Conservation (phyloP, 2,113 vertebrate genomes). For the Rhea americana region DNA sequence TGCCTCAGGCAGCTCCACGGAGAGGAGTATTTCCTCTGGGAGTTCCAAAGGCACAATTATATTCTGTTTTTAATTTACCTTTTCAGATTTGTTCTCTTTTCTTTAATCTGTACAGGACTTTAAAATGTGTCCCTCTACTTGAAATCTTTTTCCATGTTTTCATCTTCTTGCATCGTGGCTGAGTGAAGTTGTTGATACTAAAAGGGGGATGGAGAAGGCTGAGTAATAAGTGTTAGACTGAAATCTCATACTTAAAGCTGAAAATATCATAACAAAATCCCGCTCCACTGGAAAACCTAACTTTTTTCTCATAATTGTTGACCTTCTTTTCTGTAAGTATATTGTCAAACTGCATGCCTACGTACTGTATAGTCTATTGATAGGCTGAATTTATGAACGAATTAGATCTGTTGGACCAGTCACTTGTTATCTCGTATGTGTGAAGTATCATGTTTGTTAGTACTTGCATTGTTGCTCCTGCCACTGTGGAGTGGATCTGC, state of each 20-base stretch:
- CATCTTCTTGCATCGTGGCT: not conserved
- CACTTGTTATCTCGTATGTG: rapidly evolving
- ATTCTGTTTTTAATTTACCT: not conserved
- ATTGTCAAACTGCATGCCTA: not conserved
- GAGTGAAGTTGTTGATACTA: not conserved
- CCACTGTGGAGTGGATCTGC: rapidly evolving
- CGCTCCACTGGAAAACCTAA: not conserved
- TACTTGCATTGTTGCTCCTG: not conserved
- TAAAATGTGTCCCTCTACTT: not conserved
- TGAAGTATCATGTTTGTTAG: not conserved
- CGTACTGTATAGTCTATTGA: not conserved
- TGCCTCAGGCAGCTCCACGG: not conserved
- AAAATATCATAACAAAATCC: not conserved
- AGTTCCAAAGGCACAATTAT: not conserved
- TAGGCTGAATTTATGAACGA: not conserved
- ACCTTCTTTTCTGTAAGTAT: not conserved
- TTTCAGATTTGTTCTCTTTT: not conserved
- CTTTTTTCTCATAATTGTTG: not conserved
- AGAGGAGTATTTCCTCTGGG: not conserved
- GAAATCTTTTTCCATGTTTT: not conserved
- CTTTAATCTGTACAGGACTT: not conserved
- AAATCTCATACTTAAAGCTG: not conserved
- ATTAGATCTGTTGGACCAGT: not conserved
- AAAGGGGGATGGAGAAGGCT: not conserved
- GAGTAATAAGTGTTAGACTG: not conserved